A percentile compares a stretch with the other conserved stretches of the same genome.
Evolutionary conservation across 2,113 vertebrate genomes (phyloP).

Genomic region (Amphiprion ocellaris): DNA sequence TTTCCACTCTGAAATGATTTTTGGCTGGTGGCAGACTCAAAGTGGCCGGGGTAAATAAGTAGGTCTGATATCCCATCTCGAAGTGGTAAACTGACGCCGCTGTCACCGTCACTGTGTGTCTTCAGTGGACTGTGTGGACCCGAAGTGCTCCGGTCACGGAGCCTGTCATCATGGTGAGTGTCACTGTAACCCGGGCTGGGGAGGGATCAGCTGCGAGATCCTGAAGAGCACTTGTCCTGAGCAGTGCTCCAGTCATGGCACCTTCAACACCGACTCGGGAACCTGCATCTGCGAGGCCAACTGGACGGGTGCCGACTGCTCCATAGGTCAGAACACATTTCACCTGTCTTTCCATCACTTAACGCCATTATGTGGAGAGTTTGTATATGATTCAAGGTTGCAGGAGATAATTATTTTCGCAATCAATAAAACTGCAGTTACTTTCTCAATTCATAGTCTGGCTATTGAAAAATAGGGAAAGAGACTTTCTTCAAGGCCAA

Average conservation of each 20-base stretch:
- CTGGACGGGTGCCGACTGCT: constrained; percentile 97
- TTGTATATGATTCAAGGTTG: neutral
- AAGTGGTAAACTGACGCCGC: constrained; percentile 72
- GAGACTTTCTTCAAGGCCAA: neutral
- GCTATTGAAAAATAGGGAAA: neutral
- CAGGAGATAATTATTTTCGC: neutral
- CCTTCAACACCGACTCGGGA: constrained; percentile 92
- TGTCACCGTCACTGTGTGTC: constrained; percentile 41
- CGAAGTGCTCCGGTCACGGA: constrained; percentile 92
- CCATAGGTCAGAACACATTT: constrained; percentile 87
- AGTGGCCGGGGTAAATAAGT: constrained; percentile 38
- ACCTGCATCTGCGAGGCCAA: constrained; percentile 93
- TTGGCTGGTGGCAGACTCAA: constrained; percentile 25
- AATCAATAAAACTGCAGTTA: neutral
- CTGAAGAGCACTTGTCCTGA: constrained; percentile 95
- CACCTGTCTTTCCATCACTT: neutral
- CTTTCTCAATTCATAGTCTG: neutral
- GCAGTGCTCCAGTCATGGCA: constrained; percentile 95
- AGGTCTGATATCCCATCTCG: constrained; percentile 37
- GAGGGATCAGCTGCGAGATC: constrained; percentile 92
- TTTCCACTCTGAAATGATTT: constrained; percentile 35
- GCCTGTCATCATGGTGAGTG: constrained; percentile 96
- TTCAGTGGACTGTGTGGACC: constrained; percentile 94
- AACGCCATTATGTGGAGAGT: fast-evolving
- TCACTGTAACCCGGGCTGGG: constrained; percentile 97